These are phyloP conservation scores for Meriones unguiculatus DNA, from an alignment of 2,113 vertebrate genomes.

Conservation along the genomic window DNA sequence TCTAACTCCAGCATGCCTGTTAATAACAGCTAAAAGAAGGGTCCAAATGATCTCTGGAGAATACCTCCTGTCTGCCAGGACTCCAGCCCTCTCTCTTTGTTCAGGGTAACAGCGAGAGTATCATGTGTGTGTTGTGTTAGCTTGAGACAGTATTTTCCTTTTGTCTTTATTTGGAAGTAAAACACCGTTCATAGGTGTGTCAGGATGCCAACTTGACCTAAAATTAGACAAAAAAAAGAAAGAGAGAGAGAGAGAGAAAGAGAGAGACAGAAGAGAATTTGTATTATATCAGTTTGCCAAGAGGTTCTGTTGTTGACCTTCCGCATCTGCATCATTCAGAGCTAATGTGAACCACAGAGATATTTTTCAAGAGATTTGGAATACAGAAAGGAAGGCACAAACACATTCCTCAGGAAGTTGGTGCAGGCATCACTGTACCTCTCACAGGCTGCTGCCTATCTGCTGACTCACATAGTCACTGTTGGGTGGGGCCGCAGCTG, in stretches of 20 bases:
- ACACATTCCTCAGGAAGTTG: neutral
- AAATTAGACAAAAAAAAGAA: neutral
- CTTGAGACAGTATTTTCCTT: neutral
- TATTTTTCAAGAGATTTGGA: neutral
- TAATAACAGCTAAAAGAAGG: neutral
- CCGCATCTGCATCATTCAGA: neutral
- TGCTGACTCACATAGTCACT: neutral
- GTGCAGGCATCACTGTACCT: neutral
- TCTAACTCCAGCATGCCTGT: neutral
- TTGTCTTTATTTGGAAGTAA: slow-evolving; percentile 27
- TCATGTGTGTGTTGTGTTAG: neutral
- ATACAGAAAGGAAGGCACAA: neutral
- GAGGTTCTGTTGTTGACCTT: neutral
- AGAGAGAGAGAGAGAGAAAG: neutral
- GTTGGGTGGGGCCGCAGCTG: neutral
- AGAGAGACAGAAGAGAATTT: neutral
- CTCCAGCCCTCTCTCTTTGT: neutral
- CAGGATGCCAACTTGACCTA: neutral
- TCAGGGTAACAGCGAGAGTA: neutral
- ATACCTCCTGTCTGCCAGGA: neutral
- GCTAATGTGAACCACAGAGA: neutral
- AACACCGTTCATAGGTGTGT: neutral
- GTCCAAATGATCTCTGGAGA: neutral
- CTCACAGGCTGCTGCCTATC: neutral
- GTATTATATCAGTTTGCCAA: neutral